phyloP scores from a whole-genome alignment of 2,888 invertebrate species.

The Scaptomyza reducta region DNA sequence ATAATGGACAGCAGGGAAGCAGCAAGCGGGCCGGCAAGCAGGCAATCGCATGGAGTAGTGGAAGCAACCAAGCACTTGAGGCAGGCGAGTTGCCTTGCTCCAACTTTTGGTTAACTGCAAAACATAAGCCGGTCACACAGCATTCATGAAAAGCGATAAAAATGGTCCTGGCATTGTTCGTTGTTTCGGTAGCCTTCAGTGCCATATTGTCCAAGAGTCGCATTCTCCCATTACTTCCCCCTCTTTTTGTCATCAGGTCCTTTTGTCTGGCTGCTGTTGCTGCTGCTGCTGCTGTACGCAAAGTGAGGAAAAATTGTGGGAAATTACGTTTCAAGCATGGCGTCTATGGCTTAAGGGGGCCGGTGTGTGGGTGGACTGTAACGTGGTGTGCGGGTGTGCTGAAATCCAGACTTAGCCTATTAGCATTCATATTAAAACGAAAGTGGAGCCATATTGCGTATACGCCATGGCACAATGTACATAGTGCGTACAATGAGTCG shows the following conservation, averaged over 20 bases:
- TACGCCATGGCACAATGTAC: slow-evolving; percentile 52
- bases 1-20: not conserved
- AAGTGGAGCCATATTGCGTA: slow-evolving; percentile 80
- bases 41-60: not conserved
- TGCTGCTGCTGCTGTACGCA: slow-evolving; percentile 56
- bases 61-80: slow-evolving; percentile 40
- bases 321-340: slow-evolving; percentile 74
- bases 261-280: slow-evolving; percentile 62
- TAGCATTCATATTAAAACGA: slow-evolving; percentile 80
- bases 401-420: slow-evolving; percentile 80
- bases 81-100: slow-evolving; percentile 23
- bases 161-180: slow-evolving; percentile 70
- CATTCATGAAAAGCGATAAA: slow-evolving; percentile 76
- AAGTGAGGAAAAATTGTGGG: slow-evolving; percentile 80
- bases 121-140: slow-evolving; percentile 70
- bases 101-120: slow-evolving; percentile 74
- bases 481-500: slow-evolving; percentile 44
- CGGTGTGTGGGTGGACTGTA: not conserved
- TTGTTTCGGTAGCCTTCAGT: slow-evolving; percentile 40
- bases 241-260: slow-evolving; percentile 21
- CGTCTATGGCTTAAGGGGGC: slow-evolving; percentile 23
- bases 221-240: slow-evolving; percentile 17
- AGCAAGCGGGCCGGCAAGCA: not conserved
- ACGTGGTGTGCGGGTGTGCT: slow-evolving; percentile 25
- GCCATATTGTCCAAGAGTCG: slow-evolving; percentile 67